Conservation (phyloP, 2,797 vertebrate genomes). For the Carcharodon carcharias region DNA sequence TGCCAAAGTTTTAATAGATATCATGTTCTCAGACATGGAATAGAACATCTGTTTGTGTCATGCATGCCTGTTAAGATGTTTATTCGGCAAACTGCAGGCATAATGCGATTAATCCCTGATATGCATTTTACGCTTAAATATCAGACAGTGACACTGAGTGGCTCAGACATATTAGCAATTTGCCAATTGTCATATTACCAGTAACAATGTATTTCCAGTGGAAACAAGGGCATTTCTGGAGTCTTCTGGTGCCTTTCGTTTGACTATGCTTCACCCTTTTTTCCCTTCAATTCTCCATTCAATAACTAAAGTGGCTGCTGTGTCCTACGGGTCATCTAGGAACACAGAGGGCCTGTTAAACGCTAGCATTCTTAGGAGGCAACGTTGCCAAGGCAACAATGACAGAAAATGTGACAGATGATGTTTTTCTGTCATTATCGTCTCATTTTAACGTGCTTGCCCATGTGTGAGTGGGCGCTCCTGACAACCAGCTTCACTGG, state of each 20-base stretch:
- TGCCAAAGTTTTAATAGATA: slow-evolving; percentile 43
- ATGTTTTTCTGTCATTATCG: neutral
- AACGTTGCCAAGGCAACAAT: neutral
- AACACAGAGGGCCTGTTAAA: neutral
- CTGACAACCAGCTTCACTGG: neutral
- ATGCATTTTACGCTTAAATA: slow-evolving; percentile 48
- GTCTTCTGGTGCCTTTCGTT: neutral
- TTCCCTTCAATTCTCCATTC: neutral
- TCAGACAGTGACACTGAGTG: slow-evolving; percentile 45
- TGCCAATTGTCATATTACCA: slow-evolving; percentile 41
- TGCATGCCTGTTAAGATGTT: slow-evolving; percentile 53
- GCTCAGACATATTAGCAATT: slow-evolving; percentile 46
- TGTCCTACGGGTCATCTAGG: neutral
- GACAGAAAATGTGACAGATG: neutral
- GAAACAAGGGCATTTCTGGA: neutral
- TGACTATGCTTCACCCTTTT: neutral
- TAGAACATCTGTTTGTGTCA: slow-evolving; percentile 58
- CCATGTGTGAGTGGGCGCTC: neutral
- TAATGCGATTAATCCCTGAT: slow-evolving; percentile 46
- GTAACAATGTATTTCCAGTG: neutral
- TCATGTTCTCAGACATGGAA: slow-evolving; percentile 50
- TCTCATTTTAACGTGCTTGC: neutral
- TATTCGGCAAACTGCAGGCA: slow-evolving; percentile 54
- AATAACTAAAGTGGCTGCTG: neutral
- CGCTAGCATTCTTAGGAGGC: neutral